Base-by-base conservation (phyloP, 2,797 vertebrate genomes). In the Lacerta bilineata region DNA sequence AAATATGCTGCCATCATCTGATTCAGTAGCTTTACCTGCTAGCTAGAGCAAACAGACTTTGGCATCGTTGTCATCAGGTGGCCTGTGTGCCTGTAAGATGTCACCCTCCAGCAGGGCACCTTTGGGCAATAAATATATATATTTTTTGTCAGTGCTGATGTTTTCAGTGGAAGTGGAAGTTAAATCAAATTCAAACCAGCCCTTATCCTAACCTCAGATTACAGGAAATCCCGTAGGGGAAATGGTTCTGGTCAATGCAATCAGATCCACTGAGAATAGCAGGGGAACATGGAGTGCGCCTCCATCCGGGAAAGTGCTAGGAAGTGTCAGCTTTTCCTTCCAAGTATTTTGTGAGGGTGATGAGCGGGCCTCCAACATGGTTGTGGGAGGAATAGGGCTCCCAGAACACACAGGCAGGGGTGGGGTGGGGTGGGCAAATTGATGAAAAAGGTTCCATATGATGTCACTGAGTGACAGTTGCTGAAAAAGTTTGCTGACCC, bases 21-120 rank as follows among this genome's bases (percentile, higher is more conserved):
- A 43, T 10, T 29, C 43, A 33, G 46, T 39, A 3, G 83, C 69
- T 50, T 85, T 25, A 78, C 27, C 78, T 81, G 27, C 84, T 41
- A n/a, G 27, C 84, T 41, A 33, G 39, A 20, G 8, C 66, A 68
- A 33, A 74, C 39, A 88, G 89, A 94, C 93, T 93, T 91, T 85
- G 89, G n/a, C 5, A 27, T 75, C 10, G 46, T 41, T 79, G 66
- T n/a, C 50, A 87, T n/a, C 46, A 29, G 79, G 68, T 61, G 76
- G 13, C 13, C 84, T 83, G 79, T 80, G 88, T 81, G 85, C 88
- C 2, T 36, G 13, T 80, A 91, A 91, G 80, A 80, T 90, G 90
- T 91, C 74, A 55, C 13, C 17, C 17, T 80, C 33, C 23, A 76
- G 59, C 36, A 25, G 90, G 78, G 75, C 82, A 92, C 85, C 91